A percentile compares a stretch with the other conserved stretches of the same genome.
Evolutionary conservation across 2,113 vertebrate genomes (phyloP).

Genomic region (Megaceryle maxima): DNA sequence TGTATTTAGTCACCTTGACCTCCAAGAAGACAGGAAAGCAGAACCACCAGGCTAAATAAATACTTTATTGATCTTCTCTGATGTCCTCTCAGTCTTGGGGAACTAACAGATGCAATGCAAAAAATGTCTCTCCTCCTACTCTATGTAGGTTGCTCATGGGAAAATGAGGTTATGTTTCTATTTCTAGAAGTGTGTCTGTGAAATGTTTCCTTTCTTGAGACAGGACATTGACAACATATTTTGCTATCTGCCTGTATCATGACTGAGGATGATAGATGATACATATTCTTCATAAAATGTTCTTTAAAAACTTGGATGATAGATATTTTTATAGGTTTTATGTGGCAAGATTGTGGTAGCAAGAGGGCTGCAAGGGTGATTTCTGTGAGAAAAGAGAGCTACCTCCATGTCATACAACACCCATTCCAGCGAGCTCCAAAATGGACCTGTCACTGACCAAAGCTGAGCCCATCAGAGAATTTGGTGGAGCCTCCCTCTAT

Average conservation of each 20-base stretch:
- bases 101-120: not conserved
- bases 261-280: not conserved
- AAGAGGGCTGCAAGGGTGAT: not conserved
- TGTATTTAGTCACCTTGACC: not conserved
- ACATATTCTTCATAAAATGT: not conserved
- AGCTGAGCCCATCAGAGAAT: not conserved
- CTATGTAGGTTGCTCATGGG: not conserved
- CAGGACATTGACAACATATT: not conserved
- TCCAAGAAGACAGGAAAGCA: not conserved
- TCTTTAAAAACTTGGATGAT: not conserved
- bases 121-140: not conserved
- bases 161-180: not conserved
- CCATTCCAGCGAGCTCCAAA: not conserved
- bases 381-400: not conserved
- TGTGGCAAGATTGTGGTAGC: not conserved
- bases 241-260: not conserved
- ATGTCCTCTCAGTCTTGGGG: not conserved
- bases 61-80: not conserved
- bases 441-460: not conserved
- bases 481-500: not conserved
- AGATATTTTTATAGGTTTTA: not conserved
- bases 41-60: not conserved
- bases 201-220: not conserved
- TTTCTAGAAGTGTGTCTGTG: not conserved
- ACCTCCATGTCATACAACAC: accelerated